These are phyloP conservation scores for Scaptodrosophila lebanonensis DNA, from an alignment of 1,140 invertebrate species.

Conservation along the genomic window DNA sequence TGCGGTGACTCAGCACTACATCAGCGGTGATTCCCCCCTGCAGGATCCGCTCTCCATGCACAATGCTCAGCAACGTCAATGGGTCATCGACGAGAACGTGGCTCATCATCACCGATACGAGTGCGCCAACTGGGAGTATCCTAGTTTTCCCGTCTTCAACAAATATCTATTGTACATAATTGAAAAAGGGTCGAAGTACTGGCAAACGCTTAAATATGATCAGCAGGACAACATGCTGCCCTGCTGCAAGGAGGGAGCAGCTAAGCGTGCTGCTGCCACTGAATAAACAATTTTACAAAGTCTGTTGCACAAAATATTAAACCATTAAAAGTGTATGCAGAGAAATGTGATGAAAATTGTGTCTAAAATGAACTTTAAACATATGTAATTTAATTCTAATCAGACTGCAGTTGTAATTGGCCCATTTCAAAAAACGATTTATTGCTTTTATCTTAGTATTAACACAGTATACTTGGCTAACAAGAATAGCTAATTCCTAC, in stretches of 20 bases:
- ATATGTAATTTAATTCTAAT: too few species aligned
- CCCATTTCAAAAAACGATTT: too few species aligned
- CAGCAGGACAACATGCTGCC: conserved; percentile 6
- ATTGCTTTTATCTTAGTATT: too few species aligned
- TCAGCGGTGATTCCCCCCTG: background rate
- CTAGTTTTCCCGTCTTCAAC: conserved; percentile 32
- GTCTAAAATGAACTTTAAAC: too few species aligned
- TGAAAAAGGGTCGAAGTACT: conserved; percentile 1
- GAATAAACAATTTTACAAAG: conserved; percentile 5
- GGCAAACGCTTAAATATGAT: conserved; percentile 4
- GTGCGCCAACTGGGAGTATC: conserved; percentile 36
- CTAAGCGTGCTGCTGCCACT: background rate
- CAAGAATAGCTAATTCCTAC: too few species aligned
- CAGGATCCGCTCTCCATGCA: conserved; percentile 1
- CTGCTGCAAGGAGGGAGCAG: conserved; percentile 1
- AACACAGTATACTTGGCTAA: too few species aligned
- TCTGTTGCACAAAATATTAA: too few species aligned
- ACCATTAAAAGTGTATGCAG: too few species aligned
- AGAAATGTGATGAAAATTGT: too few species aligned
- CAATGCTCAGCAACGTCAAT: conserved; percentile 79
- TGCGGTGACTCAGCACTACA: conserved; percentile 53
- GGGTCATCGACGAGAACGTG: conserved; percentile 79
- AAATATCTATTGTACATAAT: conserved; percentile 35
- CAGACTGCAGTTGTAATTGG: too few species aligned
- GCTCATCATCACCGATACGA: conserved; percentile 39